phyloP scores from a whole-genome alignment of 2,113 vertebrate genomes.

The Tetrao urogallus region DNA sequence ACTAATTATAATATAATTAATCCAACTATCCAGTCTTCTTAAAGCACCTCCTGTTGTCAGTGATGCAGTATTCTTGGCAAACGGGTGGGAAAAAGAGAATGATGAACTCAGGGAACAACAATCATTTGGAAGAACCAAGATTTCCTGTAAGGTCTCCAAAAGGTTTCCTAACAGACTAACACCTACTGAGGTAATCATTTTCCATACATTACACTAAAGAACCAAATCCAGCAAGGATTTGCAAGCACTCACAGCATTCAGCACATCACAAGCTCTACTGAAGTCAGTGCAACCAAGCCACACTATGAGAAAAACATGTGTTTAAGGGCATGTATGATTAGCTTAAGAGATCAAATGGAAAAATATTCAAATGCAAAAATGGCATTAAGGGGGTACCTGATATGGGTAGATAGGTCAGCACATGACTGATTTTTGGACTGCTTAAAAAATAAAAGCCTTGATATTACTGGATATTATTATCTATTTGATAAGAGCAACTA shows the following conservation, averaged over 20 bases:
- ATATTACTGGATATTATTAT: neutral
- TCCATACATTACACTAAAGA: neutral
- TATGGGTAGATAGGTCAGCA: neutral
- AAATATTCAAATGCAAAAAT: neutral
- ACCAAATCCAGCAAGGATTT: neutral
- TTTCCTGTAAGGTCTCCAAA: neutral
- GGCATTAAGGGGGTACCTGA: neutral
- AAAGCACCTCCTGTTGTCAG: neutral
- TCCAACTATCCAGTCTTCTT: neutral
- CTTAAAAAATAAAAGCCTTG: neutral
- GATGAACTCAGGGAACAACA: neutral
- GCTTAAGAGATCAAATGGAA: neutral
- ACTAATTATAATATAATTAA: neutral
- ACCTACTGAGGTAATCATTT: neutral
- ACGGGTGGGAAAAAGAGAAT: neutral
- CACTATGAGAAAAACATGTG: neutral
- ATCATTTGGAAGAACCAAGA: neutral
- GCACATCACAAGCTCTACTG: neutral
- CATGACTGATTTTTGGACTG: neutral
- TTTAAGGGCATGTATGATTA: neutral
- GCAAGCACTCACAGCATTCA: neutral
- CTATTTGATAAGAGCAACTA: neutral
- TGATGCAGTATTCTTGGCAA: neutral
- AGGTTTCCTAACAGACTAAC: neutral
- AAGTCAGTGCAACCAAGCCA: neutral